Evolutionary conservation across 2,113 vertebrate species (phyloP), one percentile per base, ranked within the genome.

Genomic region (Platichthys flesus): DNA sequence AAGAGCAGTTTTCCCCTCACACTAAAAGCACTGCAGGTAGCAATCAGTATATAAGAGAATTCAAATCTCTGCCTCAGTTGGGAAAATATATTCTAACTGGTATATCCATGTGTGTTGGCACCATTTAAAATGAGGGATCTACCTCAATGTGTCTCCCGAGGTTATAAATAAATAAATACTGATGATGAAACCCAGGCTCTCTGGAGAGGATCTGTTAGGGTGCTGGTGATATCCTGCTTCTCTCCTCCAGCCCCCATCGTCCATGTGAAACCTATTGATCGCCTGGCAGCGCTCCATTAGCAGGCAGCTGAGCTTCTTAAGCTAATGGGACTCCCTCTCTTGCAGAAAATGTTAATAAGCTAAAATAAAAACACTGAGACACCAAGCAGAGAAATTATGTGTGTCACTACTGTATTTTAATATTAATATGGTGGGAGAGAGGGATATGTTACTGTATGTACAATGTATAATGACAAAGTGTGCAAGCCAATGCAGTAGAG

Each of bases 221-320:
- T 26, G 61, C 59, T 61, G 20, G 74, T 80, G 64, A 81, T 60
- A 58, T 66, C 37, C 61, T 67, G 75, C 68, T 3, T 40, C 66
- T 49, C 60, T 67, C 64, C 73, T 49, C 68, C 52, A 15, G 24
- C 47, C 47, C 15, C 47, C 47, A 12, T 74, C 74, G 24, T 75
- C 51, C 62, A 82, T 64, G 42, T 71, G 56, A 85, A 73, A 35
- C 66, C n/a, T 72, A 88, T 81, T 59, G 71, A 87, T 82, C 51
- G n/a, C 56, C 45, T 68, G 42, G 67, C 79, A 75, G 62, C 51
- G 56, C 67, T 56, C 67, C 67, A 78, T 69, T 79, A 74, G 65
- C 65, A 74, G 67, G 71, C 63, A 86, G 40, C 65, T 26, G 28
- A 66, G 23, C 47, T 63, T 82, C 40, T 65, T 79, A 64, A 77